Evolutionary conservation across 2,113 vertebrate genomes (phyloP), one percentile per base, ranked within the genome.

Genomic region (Andinoacara biseriatus): DNA sequence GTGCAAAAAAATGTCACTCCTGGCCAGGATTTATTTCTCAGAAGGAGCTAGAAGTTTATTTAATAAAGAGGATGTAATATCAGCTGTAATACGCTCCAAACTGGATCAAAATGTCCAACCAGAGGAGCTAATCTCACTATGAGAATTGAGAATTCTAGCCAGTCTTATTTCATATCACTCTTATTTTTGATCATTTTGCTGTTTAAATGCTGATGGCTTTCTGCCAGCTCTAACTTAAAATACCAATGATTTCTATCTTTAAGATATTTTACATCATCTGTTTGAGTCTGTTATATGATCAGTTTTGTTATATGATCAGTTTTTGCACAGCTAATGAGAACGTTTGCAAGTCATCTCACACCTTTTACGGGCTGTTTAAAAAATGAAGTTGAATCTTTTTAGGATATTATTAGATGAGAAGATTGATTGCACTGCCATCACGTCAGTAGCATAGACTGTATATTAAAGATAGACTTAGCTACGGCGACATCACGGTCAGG

Each of bases 271-370:
- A n/a, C 6, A 1, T 54, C 52, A 13, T 58, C 11, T 60, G 38
- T 58, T 60, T 76, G 33, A 59, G 17, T 43, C 35, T 52, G 65
- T 52, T 31, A 69, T 20, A 49, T n/a, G n/a, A n/a, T n/a, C n/a
- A n/a, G n/a, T n/a, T n/a, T n/a, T n/a, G n/a, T n/a, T n/a, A n/a
- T n/a, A n/a, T 31, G 43, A 20, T 58, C 60, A 10, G 56, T 40
- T 76, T 59, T 76, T 43, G 56, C 56, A 76, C 56, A 58, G 74
- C 31, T 26, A 58, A 76, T 43, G 9, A 20, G 8, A 76, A 26
- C 56, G 18, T 38, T 58, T 76, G 58, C 74, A 59, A 40, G 52
- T 72, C 67, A 72, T 72, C 46, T 72, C 67, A 72, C 26, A 72
- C 20, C 65, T 72, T n/a, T 72, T 72, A 33, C 46, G 52, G 54